Percentiles rank a stretch among this genome's conserved stretches.
Conservation (phyloP, 1,140 invertebrate genomes). For the Drosophila simulans region DNA sequence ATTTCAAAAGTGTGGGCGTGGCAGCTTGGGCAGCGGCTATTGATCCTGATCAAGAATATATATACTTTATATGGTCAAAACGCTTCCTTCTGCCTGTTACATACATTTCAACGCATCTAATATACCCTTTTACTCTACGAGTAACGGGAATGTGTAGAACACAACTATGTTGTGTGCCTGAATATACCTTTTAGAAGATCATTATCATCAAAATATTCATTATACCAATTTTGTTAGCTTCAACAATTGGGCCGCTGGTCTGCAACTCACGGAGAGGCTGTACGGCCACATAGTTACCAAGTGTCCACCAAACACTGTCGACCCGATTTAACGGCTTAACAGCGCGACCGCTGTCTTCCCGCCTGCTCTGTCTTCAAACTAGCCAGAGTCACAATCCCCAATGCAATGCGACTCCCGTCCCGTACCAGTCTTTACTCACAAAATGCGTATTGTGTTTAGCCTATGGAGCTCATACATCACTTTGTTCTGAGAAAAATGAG, state of each 20-base stretch:
- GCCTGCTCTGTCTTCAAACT: slow-evolving; percentile 4
- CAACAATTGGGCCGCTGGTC: neutral
- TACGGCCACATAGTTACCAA: slow-evolving; percentile 2
- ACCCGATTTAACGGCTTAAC: slow-evolving; percentile 36
- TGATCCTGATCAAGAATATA: no score
- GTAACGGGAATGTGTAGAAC: no score
- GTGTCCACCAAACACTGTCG: slow-evolving; percentile 9
- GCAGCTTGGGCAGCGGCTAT: no score
- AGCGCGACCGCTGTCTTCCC: neutral
- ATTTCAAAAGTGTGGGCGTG: no score
- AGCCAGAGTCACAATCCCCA: slow-evolving; percentile 20
- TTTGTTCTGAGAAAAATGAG: slow-evolving; percentile 63
- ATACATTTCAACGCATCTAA: no score
- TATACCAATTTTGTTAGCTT: no score
- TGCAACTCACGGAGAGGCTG: neutral
- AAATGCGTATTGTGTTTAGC: slow-evolving; percentile 49
- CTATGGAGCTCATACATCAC: slow-evolving; percentile 54
- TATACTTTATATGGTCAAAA: no score
- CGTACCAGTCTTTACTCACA: slow-evolving; percentile 14
- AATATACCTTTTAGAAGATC: no score
- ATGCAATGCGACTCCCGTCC: slow-evolving; percentile 6
- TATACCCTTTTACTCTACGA: no score
- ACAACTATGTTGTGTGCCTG: no score
- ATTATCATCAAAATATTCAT: no score
- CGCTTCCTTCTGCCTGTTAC: no score